Percentiles rank a stretch among this genome's conserved stretches.
Conservation (phyloP, 2,888 invertebrate species). For the Lydus trimaculatus region DNA sequence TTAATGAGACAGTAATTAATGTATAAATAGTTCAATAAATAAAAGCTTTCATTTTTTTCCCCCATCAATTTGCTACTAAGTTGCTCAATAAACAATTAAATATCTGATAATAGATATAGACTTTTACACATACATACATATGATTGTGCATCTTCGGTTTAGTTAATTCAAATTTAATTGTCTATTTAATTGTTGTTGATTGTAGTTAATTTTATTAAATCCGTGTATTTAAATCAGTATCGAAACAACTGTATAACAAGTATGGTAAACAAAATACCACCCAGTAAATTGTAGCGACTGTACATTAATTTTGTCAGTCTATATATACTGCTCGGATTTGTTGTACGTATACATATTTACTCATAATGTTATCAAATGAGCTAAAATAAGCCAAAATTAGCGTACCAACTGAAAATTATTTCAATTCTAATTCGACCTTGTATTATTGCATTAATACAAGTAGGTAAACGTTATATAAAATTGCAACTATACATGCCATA, state of each 20-base stretch:
- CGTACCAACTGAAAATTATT: too few relatives aligned
- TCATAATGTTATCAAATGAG: too few relatives aligned
- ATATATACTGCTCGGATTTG: not conserved
- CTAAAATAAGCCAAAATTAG: too few relatives aligned
- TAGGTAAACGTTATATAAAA: too few relatives aligned
- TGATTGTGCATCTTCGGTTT: not conserved
- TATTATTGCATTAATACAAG: constrained; percentile 38
- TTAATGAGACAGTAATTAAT: not conserved
- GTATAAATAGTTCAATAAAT: not conserved
- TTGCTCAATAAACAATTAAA: not conserved
- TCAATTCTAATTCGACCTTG: constrained; percentile 29
- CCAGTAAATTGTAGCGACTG: not conserved
- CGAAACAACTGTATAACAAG: not conserved
- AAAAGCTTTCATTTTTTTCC: not conserved
- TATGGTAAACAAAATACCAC: not conserved
- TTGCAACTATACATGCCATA: constrained; percentile 48
- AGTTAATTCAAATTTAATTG: not conserved
- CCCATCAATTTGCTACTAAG: not conserved
- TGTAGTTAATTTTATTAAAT: constrained; percentile 1
- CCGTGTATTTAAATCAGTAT: not conserved
- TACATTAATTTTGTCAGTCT: not conserved
- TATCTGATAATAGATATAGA: not conserved
- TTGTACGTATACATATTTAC: not conserved
- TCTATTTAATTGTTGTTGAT: not conserved
- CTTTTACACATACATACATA: not conserved